Percentiles rank a stretch among this genome's conserved stretches.
Evolutionary conservation across 2,797 vertebrate genomes (phyloP).

Genomic region (Loriculus beryllinus): DNA sequence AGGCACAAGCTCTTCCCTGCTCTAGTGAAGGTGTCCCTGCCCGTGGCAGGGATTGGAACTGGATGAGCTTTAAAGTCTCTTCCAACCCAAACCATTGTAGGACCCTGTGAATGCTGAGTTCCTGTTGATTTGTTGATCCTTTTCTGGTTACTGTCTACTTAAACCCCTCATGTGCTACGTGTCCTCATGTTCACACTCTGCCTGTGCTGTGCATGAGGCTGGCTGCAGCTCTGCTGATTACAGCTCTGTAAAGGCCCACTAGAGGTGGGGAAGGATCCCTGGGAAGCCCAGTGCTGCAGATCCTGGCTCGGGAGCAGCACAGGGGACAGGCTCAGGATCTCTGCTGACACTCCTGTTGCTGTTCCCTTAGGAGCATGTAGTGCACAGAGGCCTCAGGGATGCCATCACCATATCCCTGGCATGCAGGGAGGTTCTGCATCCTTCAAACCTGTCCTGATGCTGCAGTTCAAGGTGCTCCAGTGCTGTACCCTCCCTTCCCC

Average conservation of each 20-base stretch:
- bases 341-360: not conserved
- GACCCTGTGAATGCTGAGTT: not conserved
- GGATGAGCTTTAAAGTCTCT: not conserved
- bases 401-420: not conserved
- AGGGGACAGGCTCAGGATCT: accelerated
- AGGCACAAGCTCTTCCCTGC: not conserved
- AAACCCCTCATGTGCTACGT: accelerated
- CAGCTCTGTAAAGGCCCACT: not conserved
- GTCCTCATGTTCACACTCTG: not conserved
- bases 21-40: not conserved
- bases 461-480: not conserved
- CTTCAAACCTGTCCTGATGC: not conserved
- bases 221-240: accelerated
- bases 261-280: accelerated
- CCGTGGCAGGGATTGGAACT: not conserved
- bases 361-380: not conserved
- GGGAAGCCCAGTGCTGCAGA: not conserved
- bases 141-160: not conserved
- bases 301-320: accelerated
- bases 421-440: conserved; percentile 1
- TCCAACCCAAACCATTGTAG: not conserved
- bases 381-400: not conserved
- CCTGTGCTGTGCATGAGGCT: not conserved
- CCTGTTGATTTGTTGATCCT: not conserved
- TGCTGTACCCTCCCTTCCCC: not conserved